Conservation (phyloP, 2,797 vertebrate genomes). For the Oreonectes daqikongensis region DNA sequence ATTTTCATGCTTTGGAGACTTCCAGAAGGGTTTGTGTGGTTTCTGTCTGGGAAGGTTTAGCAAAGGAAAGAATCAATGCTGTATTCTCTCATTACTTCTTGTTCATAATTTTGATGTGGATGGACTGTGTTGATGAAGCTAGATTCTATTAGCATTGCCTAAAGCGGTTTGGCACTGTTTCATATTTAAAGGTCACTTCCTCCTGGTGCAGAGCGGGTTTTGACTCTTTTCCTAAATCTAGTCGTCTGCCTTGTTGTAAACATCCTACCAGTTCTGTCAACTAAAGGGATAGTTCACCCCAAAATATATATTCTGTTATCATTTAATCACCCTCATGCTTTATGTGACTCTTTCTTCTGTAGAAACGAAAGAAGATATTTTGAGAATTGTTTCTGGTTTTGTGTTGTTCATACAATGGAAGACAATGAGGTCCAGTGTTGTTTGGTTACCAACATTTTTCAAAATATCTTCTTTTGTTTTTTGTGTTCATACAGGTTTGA, state of each 20-base stretch:
- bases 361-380: too few relatives aligned
- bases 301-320: too few relatives aligned
- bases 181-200: constrained; percentile 41
- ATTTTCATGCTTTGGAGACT: not conserved
- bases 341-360: too few relatives aligned
- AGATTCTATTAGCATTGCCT: constrained; percentile 43
- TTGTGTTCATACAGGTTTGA: too few relatives aligned
- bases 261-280: not conserved
- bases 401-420: too few relatives aligned
- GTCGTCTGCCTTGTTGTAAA: not conserved
- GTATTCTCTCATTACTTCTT: not conserved
- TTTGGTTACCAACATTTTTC: too few relatives aligned
- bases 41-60: not conserved
- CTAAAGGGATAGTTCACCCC: too few relatives aligned
- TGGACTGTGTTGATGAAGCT: constrained; percentile 21
- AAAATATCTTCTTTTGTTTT: too few relatives aligned
- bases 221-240: not conserved
- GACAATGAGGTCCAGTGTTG: too few relatives aligned
- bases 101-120: not conserved
- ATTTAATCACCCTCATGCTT: too few relatives aligned
- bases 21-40: too few relatives aligned
- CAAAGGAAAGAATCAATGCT: not conserved
- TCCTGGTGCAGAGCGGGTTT: not conserved
- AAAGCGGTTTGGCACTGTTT: constrained; percentile 2
- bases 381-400: too few relatives aligned